phyloP scores from a whole-genome alignment of 2,888 invertebrate species.

The Gandaritis pyraliata region DNA sequence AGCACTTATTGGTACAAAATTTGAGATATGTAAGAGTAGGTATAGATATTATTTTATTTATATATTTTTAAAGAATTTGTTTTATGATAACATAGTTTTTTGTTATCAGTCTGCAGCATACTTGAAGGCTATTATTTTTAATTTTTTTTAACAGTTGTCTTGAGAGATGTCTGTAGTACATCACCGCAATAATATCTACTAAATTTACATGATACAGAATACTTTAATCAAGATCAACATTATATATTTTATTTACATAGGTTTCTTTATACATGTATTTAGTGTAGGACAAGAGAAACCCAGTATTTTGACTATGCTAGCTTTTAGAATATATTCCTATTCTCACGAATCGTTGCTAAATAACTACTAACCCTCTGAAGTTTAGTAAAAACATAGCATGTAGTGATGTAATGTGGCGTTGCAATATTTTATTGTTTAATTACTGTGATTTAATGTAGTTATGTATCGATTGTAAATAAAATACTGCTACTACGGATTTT shows the following conservation, averaged over 20 bases:
- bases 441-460: conserved; percentile 27
- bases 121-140: no score
- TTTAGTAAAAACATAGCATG: not conserved
- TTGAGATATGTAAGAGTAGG: conserved; percentile 1
- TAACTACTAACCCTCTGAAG: no score
- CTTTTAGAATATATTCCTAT: not conserved
- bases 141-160: no score
- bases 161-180: no score
- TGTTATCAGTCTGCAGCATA: no score
- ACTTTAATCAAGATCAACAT: not conserved
- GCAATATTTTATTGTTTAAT: conserved; percentile 15
- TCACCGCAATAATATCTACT: not conserved
- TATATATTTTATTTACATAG: no score
- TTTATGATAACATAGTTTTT: no score
- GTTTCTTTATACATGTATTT: not conserved
- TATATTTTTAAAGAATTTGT: no score
- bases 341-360: not conserved
- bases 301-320: not conserved
- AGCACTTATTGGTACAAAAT: conserved; percentile 10
- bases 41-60: conserved; percentile 2
- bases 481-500: conserved; percentile 12
- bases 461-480: conserved; percentile 25
- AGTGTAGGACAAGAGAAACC: not conserved
- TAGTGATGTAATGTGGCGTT: not conserved
- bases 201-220: not conserved